phyloP scores from a whole-genome alignment of 2,797 vertebrate species.

The Propithecus deckenii region DNA sequence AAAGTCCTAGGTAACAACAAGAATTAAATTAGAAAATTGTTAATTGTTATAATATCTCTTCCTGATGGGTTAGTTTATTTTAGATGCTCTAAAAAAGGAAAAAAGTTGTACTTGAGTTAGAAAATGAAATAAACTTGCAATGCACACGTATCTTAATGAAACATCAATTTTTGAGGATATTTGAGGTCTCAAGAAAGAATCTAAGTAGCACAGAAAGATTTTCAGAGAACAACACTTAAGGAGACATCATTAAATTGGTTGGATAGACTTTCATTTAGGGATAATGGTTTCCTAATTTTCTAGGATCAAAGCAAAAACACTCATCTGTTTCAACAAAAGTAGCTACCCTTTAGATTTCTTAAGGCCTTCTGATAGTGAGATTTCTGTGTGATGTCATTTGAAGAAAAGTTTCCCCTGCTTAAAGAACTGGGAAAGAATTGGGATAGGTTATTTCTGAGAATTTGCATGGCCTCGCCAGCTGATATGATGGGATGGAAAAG shows the following conservation, averaged over 20 bases:
- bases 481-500: background rate
- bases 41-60: background rate
- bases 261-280: background rate
- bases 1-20: slow-evolving; percentile 1
- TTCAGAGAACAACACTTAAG: background rate
- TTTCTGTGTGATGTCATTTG: background rate
- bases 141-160: background rate
- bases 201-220: background rate
- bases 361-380: background rate
- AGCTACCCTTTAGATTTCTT: background rate
- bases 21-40: background rate
- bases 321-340: background rate
- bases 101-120: background rate
- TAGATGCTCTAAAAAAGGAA: background rate
- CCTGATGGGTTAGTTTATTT: slow-evolving; percentile 1
- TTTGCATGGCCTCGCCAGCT: background rate
- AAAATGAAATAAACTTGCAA: slow-evolving; percentile 23
- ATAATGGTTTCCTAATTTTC: background rate
- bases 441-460: background rate
- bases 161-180: background rate
- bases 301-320: background rate
- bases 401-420: background rate
- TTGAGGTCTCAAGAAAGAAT: background rate
- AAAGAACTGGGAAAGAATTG: background rate
- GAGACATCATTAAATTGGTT: background rate